These are phyloP conservation scores for Condylura cristata DNA, from an alignment of 2,113 vertebrate genomes.

Conservation along the genomic window DNA sequence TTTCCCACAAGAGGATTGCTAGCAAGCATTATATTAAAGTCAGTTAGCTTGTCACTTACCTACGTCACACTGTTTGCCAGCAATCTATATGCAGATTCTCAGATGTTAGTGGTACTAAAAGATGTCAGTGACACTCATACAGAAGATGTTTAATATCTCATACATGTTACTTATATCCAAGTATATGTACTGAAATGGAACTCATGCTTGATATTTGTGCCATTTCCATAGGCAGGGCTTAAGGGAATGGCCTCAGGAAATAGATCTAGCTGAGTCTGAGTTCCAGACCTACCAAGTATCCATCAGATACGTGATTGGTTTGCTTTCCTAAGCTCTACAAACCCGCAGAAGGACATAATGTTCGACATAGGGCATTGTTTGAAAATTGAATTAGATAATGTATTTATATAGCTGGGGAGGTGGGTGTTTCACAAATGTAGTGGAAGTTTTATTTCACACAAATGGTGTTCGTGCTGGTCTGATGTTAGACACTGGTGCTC, in stretches of 20 bases:
- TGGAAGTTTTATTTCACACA: not conserved
- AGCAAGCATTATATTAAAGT: not conserved
- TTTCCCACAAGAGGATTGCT: not conserved
- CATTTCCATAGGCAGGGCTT: not conserved
- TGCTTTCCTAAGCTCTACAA: not conserved
- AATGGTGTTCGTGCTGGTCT: not conserved
- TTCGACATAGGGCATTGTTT: not conserved
- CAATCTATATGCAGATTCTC: not conserved
- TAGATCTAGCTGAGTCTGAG: not conserved
- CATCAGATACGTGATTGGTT: not conserved
- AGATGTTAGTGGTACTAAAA: not conserved
- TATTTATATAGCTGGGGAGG: not conserved
- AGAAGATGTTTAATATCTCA: not conserved
- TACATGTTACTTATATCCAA: not conserved
- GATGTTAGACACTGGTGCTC: not conserved
- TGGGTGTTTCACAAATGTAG: not conserved
- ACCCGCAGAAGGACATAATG: not conserved
- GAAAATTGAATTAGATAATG: not conserved
- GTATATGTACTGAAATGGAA: not conserved
- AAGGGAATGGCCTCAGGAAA: not conserved
- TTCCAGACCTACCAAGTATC: not conserved
- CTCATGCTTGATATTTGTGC: not conserved
- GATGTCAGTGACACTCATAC: not conserved
- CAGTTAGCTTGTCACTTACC: not conserved
- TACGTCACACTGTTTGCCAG: not conserved